These are phyloP conservation scores for Girardinichthys multiradiatus DNA, from an alignment of 2,113 vertebrate genomes.

Conservation along the genomic window DNA sequence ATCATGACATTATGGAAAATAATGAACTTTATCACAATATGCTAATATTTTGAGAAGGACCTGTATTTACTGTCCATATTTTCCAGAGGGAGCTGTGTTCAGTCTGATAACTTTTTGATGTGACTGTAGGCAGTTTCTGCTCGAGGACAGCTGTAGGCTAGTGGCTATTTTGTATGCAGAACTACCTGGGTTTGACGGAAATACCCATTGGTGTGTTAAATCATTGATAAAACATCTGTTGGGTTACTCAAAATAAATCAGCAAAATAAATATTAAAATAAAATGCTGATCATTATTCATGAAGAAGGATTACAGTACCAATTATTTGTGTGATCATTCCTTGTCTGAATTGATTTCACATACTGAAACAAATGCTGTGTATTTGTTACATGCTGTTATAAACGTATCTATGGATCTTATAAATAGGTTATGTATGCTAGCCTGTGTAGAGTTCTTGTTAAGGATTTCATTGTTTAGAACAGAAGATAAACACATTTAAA, in stretches of 20 bases:
- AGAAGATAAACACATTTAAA: background rate
- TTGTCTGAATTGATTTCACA: background rate
- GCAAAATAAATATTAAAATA: background rate
- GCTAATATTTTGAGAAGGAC: no score
- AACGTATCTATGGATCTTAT: no score
- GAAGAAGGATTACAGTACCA: background rate
- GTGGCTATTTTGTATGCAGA: background rate
- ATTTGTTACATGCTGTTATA: background rate
- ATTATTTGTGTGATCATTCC: background rate
- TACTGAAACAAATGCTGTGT: background rate
- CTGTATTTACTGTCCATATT: background rate
- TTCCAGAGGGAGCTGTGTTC: background rate
- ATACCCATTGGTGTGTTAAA: background rate
- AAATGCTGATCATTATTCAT: background rate
- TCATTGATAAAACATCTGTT: background rate
- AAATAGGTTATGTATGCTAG: background rate
- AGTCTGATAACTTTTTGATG: slow-evolving; percentile 6
- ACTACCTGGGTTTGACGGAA: background rate
- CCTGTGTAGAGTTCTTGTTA: background rate
- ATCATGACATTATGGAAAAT: no score
- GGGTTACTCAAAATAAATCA: background rate
- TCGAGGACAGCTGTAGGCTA: slow-evolving; percentile 7
- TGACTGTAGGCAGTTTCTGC: slow-evolving; percentile 2
- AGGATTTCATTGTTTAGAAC: background rate
- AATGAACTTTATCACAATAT: no score